These are phyloP conservation scores for Pseudocheirus occidentalis DNA, from an alignment of 2,797 vertebrate genomes.

Conservation along the genomic window DNA sequence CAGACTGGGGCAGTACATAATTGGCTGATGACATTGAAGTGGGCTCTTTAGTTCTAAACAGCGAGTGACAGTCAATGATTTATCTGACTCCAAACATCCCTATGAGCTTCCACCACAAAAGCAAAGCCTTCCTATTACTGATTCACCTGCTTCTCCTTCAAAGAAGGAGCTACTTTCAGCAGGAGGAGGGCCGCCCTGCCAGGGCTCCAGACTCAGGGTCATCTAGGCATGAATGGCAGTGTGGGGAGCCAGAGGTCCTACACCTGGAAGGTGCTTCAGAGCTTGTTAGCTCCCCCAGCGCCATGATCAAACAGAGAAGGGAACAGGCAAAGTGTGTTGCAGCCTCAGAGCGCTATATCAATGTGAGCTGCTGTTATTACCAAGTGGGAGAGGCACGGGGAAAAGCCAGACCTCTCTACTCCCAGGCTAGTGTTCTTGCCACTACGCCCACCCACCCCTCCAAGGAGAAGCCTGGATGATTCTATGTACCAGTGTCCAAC, in stretches of 20 bases:
- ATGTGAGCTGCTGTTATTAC: too few species aligned
- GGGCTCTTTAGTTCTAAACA: slow-evolving; percentile 71
- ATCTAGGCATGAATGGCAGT: too few species aligned
- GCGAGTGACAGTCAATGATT: slow-evolving; percentile 81
- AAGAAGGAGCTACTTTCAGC: too few species aligned
- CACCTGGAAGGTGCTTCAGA: too few species aligned
- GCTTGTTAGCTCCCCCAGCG: too few species aligned
- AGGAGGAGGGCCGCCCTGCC: not conserved
- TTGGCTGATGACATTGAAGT: slow-evolving; percentile 71
- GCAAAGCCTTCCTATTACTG: not conserved
- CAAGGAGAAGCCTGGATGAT: not conserved
- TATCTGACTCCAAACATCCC: slow-evolving; percentile 79
- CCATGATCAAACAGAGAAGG: too few species aligned
- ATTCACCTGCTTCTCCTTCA: not conserved
- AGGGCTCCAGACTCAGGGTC: not conserved
- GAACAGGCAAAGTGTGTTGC: too few species aligned
- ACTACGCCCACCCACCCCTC: too few species aligned
- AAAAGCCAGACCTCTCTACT: not conserved
- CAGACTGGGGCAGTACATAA: slow-evolving; percentile 39
- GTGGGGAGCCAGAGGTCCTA: too few species aligned
- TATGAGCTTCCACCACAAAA: not conserved
- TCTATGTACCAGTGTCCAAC: not conserved
- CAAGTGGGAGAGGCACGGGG: not conserved
- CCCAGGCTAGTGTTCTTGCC: not conserved
- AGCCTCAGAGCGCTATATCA: too few species aligned